phyloP scores from a whole-genome alignment of 1,140 invertebrate species.

The Adelges cooleyi region DNA sequence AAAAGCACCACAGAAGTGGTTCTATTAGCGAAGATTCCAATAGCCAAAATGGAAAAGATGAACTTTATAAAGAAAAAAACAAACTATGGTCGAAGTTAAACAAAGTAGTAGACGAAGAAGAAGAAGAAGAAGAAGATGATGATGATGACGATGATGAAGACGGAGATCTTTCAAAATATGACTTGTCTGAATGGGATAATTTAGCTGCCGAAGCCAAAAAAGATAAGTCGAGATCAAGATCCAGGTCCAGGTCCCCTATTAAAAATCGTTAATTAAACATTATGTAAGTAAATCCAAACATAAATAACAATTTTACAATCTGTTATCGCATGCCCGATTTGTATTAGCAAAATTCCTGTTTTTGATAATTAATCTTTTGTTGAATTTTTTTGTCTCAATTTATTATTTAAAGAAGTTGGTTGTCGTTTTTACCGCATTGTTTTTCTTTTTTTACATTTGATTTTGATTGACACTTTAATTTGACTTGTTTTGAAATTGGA shows the following conservation, averaged over 20 bases:
- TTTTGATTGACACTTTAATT: no score
- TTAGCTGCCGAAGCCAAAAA: constrained; percentile 36
- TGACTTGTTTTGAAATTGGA: no score
- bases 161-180: constrained; percentile 30
- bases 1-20: constrained; percentile 33
- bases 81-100: constrained; percentile 42
- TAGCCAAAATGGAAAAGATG: constrained; percentile 38
- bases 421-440: no score
- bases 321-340: no score
- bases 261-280: background rate
- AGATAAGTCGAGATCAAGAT: constrained; percentile 28
- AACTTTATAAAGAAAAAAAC: constrained; percentile 34
- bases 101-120: constrained; percentile 36
- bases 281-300: no score
- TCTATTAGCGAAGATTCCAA: constrained; percentile 36
- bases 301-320: no score
- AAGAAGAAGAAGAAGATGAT: constrained; percentile 38
- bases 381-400: no score
- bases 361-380: no score
- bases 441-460: no score
- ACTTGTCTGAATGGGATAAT: constrained; percentile 34
- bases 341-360: no score
- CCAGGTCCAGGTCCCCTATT: constrained; percentile 30
- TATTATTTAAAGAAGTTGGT: no score
- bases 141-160: constrained; percentile 39